Base-by-base conservation (phyloP, 1,140 invertebrate genomes). In the Eciton burchellii region DNA sequence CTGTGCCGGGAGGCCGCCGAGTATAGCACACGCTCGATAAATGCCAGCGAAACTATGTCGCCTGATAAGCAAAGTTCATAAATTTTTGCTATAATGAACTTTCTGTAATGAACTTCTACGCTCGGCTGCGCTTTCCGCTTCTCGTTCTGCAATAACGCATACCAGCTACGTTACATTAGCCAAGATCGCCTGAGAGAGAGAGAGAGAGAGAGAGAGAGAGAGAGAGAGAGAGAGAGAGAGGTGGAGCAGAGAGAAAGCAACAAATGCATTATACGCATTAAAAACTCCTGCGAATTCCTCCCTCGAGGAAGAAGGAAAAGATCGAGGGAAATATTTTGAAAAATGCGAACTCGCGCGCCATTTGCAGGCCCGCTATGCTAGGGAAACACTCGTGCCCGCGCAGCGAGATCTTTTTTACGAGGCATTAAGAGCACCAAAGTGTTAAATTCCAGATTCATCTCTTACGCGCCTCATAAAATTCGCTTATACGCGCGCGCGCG, bases 371-470 rank as follows among this genome's bases (percentile, higher is more conserved):
- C 6, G 6, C n/a, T 21, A 52, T 45, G 41, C 24, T 26, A 49
- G 16, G 16, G 45, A 24, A 21, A 16, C 21, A 26, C 35, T 54
- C 21, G 8, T 6, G 12, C 29, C 26, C 14, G 35, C 45, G 6
- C 16, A 66, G 11, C 19, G 11, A 66, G 66, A 52, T 66, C 29
- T 56, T 35, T n/a, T 35, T 68, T 77, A 68, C 41, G 26, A 35
- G n/a, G 16, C 29, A 35, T 76, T 35, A 76, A 76, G 49, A 12
- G 54, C 21, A 12, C 12, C 43, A 16, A 19, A 59, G 72, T 76
- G 29, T 79, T 70, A 79, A 79, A 79, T 79, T 79, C 41, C 1
- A 77, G 74, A 70, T 56, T 57, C 47, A 8, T 63, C 4, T 26
- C 16, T 41, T 21, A 35, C 26, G 29, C 52, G 3, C 11, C 26